Evolutionary conservation across 2,888 invertebrate genomes (phyloP).

Genomic region (Hydriomena furcata): DNA sequence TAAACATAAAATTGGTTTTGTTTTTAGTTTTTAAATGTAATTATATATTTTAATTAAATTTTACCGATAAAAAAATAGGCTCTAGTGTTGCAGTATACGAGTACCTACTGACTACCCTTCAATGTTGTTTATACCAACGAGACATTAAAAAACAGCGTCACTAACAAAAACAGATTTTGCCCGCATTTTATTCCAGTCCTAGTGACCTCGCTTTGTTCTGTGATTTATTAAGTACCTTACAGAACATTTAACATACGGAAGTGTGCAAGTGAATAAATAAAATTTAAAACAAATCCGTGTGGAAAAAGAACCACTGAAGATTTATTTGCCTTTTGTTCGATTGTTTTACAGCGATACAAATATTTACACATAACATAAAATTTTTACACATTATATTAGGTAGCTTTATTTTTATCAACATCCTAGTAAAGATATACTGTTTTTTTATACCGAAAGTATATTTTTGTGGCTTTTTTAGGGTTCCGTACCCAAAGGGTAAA

Average conservation of each 20-base stretch:
- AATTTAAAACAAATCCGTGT: conserved; percentile 26
- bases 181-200: conserved; percentile 26
- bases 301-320: conserved; percentile 21
- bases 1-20: too few relatives aligned
- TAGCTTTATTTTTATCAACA: too few relatives aligned
- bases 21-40: too few relatives aligned
- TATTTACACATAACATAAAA: too few relatives aligned
- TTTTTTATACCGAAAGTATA: too few relatives aligned
- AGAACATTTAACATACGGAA: conserved; percentile 24
- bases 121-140: neutral
- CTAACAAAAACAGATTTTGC: conserved; percentile 18
- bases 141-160: neutral
- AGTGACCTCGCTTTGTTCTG: conserved; percentile 22
- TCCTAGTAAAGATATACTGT: too few relatives aligned
- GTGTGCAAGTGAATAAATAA: conserved; percentile 27
- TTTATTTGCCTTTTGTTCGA: conserved; percentile 18
- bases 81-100: too few relatives aligned
- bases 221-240: conserved; percentile 27
- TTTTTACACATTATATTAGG: too few relatives aligned
- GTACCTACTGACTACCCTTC: neutral
- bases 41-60: too few relatives aligned
- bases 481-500: too few relatives aligned
- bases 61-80: too few relatives aligned
- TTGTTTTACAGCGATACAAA: conserved; percentile 5
- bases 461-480: too few relatives aligned